Evolutionary conservation across 2,888 invertebrate genomes (phyloP).

Genomic region (Cephus sareptanus): DNA sequence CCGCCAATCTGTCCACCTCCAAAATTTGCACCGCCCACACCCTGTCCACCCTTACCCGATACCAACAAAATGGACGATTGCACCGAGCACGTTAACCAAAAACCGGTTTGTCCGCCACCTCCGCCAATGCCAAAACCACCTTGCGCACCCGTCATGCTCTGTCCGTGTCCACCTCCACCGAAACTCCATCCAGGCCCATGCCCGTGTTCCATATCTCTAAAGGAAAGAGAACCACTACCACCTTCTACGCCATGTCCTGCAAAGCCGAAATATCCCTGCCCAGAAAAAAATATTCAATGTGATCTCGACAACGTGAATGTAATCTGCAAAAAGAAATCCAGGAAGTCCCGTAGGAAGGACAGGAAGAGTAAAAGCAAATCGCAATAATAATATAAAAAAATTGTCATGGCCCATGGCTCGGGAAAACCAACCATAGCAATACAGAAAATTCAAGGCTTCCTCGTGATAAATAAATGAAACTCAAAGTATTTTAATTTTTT

Average conservation of each 20-base stretch:
- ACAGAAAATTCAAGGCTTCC: no score
- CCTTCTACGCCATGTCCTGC: conserved; percentile 29
- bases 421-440: no score
- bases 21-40: conserved; percentile 28
- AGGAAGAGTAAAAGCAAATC: neutral
- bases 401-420: no score
- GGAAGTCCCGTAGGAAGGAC: conserved; percentile 3
- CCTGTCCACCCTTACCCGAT: conserved; percentile 25
- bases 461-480: no score
- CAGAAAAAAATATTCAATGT: conserved; percentile 7
- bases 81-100: neutral
- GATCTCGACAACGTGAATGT: no score
- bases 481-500: no score
- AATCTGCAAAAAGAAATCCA: neutral
- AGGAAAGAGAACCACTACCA: neutral
- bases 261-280: conserved; percentile 37
- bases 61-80: neutral
- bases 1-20: conserved; percentile 32
- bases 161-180: conserved; percentile 51
- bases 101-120: conserved; percentile 23
- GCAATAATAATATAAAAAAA: no score
- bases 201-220: conserved; percentile 30
- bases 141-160: conserved; percentile 40
- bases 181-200: conserved; percentile 53
- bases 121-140: conserved; percentile 50